A percentile compares a stretch with the other conserved stretches of the same genome.
These are phyloP conservation scores for Darevskia nairensis DNA, from an alignment of 2,797 vertebrate species.

Conservation along the genomic window DNA sequence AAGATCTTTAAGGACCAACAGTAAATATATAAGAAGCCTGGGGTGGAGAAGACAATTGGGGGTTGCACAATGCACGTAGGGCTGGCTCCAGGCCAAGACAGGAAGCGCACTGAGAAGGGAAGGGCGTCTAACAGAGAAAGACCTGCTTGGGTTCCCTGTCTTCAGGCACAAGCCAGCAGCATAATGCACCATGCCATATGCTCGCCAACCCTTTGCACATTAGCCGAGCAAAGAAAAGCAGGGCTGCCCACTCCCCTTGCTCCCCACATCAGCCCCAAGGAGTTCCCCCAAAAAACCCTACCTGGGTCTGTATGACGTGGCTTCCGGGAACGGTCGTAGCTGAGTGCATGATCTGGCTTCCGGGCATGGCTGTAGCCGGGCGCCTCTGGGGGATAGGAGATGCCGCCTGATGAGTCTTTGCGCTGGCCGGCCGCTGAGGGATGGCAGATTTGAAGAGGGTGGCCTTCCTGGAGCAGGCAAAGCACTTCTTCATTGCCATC, in stretches of 20 bases:
- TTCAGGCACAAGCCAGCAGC: too few species aligned
- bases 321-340: too few species aligned
- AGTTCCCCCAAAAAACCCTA: neutral
- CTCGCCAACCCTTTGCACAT: neutral
- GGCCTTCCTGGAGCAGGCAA: conserved; percentile 6
- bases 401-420: fast-evolving
- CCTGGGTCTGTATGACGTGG: neutral
- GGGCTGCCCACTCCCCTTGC: fast-evolving
- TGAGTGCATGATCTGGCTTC: neutral
- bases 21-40: too few species aligned
- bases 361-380: conserved; percentile 34
- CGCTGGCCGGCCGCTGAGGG: fast-evolving
- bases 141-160: too few species aligned
- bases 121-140: too few species aligned
- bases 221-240: neutral
- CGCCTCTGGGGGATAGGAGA: neutral
- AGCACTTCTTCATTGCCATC: neutral
- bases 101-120: too few species aligned
- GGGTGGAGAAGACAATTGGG: too few species aligned
- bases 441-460: fast-evolving
- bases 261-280: neutral
- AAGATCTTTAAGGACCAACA: too few species aligned
- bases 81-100: too few species aligned
- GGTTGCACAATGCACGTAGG: too few species aligned
- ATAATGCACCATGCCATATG: too few species aligned